Evolutionary conservation across 2,113 vertebrate genomes (phyloP).

Genomic region (Gasterosteus nipponicus): DNA sequence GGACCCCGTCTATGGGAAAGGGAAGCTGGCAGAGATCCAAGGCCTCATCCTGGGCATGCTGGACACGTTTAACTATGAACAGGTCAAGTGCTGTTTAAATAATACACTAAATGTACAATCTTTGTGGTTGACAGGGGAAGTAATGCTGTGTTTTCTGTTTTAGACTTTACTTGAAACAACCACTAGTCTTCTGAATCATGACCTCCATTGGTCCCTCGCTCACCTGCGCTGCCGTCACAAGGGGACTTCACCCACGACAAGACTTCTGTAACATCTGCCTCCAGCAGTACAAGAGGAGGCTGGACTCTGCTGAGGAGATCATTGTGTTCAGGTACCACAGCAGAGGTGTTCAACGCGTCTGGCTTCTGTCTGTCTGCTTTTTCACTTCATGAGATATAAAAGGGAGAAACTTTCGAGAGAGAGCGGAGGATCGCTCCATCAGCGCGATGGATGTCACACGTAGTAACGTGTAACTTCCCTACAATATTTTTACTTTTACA

Average conservation of each 20-base stretch:
- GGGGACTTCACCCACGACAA: conserved; percentile 92
- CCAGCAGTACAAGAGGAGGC: conserved; percentile 93
- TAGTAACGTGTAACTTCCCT: no score
- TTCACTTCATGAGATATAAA: neutral
- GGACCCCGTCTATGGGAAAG: conserved; percentile 97
- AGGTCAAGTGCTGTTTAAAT: conserved; percentile 75
- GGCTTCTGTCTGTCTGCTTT: no score
- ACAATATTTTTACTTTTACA: no score
- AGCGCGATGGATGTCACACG: no score
- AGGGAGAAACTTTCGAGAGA: no score
- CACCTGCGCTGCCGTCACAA: conserved; percentile 91
- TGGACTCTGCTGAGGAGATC: conserved; percentile 90
- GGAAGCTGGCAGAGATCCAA: conserved; percentile 96
- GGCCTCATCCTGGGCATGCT: conserved; percentile 96
- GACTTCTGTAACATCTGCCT: conserved; percentile 95
- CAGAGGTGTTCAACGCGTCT: neutral
- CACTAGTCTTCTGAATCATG: conserved; percentile 92
- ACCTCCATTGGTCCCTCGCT: conserved; percentile 97
- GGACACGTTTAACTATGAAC: conserved; percentile 97
- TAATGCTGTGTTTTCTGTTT: conserved; percentile 7
- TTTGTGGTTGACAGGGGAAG: neutral
- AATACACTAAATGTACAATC: neutral
- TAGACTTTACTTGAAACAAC: conserved; percentile 96
- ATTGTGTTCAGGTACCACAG: conserved; percentile 91
- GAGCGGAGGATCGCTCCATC: no score